Conservation (phyloP, 2,113 vertebrate species). For the Theristicus caerulescens region DNA sequence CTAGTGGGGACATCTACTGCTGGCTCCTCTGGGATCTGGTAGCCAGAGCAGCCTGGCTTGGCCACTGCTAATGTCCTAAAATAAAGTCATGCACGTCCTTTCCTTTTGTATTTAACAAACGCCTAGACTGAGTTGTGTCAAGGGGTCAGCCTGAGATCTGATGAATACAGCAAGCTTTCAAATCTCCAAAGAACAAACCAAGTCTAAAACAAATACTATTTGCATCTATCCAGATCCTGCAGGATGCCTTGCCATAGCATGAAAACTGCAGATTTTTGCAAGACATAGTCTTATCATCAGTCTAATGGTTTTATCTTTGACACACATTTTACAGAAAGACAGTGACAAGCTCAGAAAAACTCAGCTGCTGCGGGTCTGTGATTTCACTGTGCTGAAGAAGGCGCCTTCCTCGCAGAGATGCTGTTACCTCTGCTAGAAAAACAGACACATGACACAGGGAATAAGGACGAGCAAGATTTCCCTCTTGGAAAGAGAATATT, state of each 20-base stretch:
- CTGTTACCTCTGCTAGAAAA: not conserved
- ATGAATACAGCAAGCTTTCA: not conserved
- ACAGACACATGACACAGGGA: not conserved
- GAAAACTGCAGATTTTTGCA: not conserved
- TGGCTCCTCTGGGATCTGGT: not conserved
- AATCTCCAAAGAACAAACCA: not conserved
- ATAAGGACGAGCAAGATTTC: not conserved
- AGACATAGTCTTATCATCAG: not conserved
- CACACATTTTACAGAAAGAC: not conserved
- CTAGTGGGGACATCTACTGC: accelerated
- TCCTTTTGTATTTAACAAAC: not conserved
- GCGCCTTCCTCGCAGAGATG: not conserved
- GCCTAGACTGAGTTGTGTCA: not conserved
- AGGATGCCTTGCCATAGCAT: not conserved
- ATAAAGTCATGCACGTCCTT: not conserved
- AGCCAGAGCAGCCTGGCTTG: not conserved
- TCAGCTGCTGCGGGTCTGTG: not conserved
- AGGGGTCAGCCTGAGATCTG: not conserved
- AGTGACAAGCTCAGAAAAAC: not conserved
- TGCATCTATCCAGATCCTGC: not conserved
- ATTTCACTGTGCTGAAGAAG: not conserved
- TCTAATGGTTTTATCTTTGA: not conserved
- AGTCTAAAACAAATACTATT: not conserved
- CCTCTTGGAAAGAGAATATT: not conserved
- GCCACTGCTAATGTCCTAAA: not conserved